Percentiles rank a stretch among this genome's conserved stretches.
Evolutionary conservation across 2,888 invertebrate genomes (phyloP).

Genomic region (Antitype chi): DNA sequence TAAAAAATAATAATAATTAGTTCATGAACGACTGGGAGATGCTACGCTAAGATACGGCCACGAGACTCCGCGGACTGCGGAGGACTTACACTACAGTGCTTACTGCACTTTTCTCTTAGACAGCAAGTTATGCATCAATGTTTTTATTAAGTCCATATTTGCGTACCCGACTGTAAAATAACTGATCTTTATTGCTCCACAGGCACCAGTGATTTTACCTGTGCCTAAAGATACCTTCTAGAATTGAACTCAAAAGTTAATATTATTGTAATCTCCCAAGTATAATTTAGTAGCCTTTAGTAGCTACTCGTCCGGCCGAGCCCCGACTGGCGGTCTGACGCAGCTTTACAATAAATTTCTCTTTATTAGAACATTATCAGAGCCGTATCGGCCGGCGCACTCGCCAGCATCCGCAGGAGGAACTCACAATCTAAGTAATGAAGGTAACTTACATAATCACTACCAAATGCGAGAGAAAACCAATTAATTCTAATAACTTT

Average conservation of each 20-base stretch:
- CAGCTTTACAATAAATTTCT: constrained; percentile 36
- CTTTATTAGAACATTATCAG: constrained; percentile 44
- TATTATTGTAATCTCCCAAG: constrained; percentile 3
- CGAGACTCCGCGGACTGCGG: background rate
- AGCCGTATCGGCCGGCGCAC: constrained; percentile 12
- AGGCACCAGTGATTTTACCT: background rate
- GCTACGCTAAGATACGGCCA: background rate
- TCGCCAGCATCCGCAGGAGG: background rate
- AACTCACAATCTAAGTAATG: constrained; percentile 19
- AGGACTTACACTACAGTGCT: background rate
- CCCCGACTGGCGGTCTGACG: constrained; percentile 16
- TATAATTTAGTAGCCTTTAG: background rate
- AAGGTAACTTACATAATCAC: constrained; percentile 38
- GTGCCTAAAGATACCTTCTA: background rate
- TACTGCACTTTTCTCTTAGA: background rate
- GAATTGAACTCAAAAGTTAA: background rate
- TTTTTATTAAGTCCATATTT: background rate
- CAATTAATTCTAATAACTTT: constrained; percentile 16
- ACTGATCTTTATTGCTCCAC: background rate
- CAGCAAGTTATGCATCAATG: background rate
- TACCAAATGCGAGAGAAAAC: constrained; percentile 2
- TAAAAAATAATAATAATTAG: too few relatives aligned
- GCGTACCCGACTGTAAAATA: background rate
- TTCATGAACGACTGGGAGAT: background rate
- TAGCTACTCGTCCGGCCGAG: background rate